Evolutionary conservation across 2,797 vertebrate genomes (phyloP).

Genomic region (Setipinna tenuifilis): DNA sequence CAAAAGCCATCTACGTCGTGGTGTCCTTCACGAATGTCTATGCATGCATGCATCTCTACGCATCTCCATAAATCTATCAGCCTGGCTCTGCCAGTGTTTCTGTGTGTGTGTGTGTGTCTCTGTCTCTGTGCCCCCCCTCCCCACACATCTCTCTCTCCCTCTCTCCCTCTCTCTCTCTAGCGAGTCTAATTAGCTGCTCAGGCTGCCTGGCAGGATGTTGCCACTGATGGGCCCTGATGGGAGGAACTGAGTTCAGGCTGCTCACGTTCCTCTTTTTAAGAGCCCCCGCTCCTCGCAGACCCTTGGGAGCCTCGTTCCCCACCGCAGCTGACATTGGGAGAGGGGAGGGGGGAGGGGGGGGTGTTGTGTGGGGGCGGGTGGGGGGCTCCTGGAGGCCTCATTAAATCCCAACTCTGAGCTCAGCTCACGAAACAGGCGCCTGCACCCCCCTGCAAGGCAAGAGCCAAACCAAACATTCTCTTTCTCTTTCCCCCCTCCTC

Average conservation of each 20-base stretch:
- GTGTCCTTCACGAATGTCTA: background rate
- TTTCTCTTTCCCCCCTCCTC: background rate
- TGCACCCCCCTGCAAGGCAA: background rate
- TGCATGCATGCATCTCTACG: background rate
- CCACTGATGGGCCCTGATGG: slow-evolving; percentile 49
- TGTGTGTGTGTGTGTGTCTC: background rate
- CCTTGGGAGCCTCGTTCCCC: slow-evolving; percentile 5
- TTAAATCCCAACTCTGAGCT: slow-evolving; percentile 44
- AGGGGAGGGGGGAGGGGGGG: background rate
- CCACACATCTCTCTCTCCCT: too few species aligned
- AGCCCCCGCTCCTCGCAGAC: slow-evolving; percentile 2
- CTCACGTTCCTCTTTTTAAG: slow-evolving; percentile 31
- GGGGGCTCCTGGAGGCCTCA: slow-evolving; percentile 49
- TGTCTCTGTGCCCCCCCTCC: too few species aligned
- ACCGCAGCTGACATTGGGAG: slow-evolving; percentile 7
- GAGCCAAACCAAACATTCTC: slow-evolving; percentile 13
- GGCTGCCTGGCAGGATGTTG: slow-evolving; percentile 47
- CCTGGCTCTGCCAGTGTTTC: background rate
- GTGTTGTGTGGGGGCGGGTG: background rate
- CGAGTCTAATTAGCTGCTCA: slow-evolving; percentile 46
- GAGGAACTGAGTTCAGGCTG: slow-evolving; percentile 34
- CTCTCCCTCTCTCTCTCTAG: too few species aligned
- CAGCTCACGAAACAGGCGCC: background rate
- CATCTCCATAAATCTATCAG: background rate
- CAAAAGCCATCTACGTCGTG: background rate